Evolutionary conservation across 2,888 invertebrate species (phyloP), one percentile per base, ranked within the genome.

Genomic region (Itoplectis maculator): DNA sequence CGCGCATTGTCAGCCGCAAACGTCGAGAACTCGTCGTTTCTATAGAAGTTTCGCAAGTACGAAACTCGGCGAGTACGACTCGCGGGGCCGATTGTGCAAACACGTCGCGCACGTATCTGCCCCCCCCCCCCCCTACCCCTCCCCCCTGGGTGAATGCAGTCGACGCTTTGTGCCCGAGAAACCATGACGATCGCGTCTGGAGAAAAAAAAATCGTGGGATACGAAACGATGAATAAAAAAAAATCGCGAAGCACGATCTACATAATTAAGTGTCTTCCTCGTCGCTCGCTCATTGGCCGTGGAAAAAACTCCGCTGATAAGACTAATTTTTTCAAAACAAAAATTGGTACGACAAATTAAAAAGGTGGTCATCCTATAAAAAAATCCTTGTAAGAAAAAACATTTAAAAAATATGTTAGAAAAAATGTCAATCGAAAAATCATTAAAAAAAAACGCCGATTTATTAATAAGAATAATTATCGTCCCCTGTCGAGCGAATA

Each of bases 251-350:
- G 29, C 15, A 45, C 40, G 42, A n/a, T n/a, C n/a, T n/a, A n/a
- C n/a, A n/a, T n/a, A n/a, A n/a, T n/a, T n/a, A n/a, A n/a, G n/a
- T n/a, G n/a, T n/a, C n/a, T n/a, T n/a, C n/a, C n/a, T n/a, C n/a
- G n/a, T n/a, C n/a, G n/a, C n/a, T n/a, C n/a, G n/a, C n/a, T n/a
- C n/a, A n/a, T n/a, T n/a, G n/a, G n/a, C n/a, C n/a, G n/a, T n/a
- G n/a, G 78, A 20, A 61, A 61, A 69, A 73, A 51, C 77, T 70
- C 56, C 49, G 66, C 82, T 87, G 90, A 90, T 89, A 90, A 90
- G 86, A 87, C 90, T 90, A 90, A 90, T 90, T 90, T n/a, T n/a
- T n/a, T n/a, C n/a, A n/a, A n/a, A n/a, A n/a, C n/a, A n/a, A n/a
- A n/a, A n/a, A n/a, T n/a, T n/a, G n/a, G n/a, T n/a, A n/a, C n/a